Evolutionary conservation across 2,888 invertebrate genomes (phyloP).

Genomic region (Muschampia plurimacula): DNA sequence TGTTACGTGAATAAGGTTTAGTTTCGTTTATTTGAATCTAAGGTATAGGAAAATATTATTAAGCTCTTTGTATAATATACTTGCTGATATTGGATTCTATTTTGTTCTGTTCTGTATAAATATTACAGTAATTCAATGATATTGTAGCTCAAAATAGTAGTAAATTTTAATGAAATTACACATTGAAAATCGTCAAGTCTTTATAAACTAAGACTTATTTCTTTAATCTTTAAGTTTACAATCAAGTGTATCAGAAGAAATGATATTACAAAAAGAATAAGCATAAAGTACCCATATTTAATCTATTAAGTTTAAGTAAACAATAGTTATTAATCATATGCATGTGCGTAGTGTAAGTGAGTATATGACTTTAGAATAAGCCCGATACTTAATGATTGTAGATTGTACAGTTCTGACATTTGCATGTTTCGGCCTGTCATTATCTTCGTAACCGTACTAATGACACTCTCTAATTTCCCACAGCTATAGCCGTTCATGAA

Average conservation of each 20-base stretch:
- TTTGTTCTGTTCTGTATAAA: not conserved
- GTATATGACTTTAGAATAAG: constrained; percentile 9
- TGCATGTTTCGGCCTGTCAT: constrained; percentile 66
- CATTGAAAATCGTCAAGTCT: too few species aligned
- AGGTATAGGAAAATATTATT: constrained; percentile 17
- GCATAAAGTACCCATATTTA: too few species aligned
- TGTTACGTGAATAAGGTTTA: constrained; percentile 42
- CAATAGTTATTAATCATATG: too few species aligned
- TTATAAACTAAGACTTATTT: too few species aligned
- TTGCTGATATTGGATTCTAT: not conserved
- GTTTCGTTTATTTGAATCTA: constrained; percentile 31
- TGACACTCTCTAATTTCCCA: constrained; percentile 64
- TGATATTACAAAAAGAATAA: not conserved
- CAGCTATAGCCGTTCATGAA: constrained; percentile 25
- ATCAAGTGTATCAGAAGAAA: not conserved
- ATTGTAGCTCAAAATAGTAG: too few species aligned
- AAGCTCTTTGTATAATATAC: not conserved
- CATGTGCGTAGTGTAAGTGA: not conserved
- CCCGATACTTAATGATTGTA: constrained; percentile 14
- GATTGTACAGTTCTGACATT: constrained; percentile 52
- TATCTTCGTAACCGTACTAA: constrained; percentile 60
- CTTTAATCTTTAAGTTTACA: too few species aligned
- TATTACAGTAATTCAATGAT: too few species aligned
- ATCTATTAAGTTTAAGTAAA: too few species aligned
- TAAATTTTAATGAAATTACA: too few species aligned